Conservation (phyloP, 2,797 vertebrate genomes). For the Sebastes oblongus region DNA sequence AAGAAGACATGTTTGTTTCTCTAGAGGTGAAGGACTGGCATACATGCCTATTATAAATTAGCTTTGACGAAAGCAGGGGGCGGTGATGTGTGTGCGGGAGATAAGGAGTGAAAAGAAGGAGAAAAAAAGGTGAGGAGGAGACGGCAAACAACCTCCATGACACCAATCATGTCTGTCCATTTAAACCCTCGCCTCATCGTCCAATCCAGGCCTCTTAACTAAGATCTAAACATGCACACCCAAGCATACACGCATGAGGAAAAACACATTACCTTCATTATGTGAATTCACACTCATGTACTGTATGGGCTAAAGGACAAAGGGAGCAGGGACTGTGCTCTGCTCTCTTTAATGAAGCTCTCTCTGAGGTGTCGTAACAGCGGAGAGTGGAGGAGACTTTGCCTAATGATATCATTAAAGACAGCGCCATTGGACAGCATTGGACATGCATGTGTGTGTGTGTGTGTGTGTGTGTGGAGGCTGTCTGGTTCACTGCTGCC, state of each 20-base stretch:
- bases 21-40: not conserved
- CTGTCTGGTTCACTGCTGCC: not conserved
- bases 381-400: slow-evolving; percentile 30
- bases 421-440: not conserved
- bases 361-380: slow-evolving; percentile 27
- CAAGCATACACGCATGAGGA: not conserved
- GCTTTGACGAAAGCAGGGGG: not conserved
- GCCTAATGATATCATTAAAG: slow-evolving; percentile 56
- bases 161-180: slow-evolving; percentile 18
- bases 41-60: slow-evolving; percentile 5
- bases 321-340: slow-evolving; percentile 1
- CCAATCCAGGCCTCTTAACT: not conserved
- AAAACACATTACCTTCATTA: slow-evolving; percentile 20
- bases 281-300: slow-evolving; percentile 13
- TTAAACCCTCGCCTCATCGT: not conserved
- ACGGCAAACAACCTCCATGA: slow-evolving; percentile 14
- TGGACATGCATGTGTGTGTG: not conserved
- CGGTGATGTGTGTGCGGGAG: not conserved
- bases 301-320: not conserved
- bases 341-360: slow-evolving; percentile 39
- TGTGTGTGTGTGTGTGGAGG: not conserved
- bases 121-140: not conserved
- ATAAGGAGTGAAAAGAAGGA: not conserved
- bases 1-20: not conserved
- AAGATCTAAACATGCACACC: not conserved